Conservation (phyloP, 2,797 vertebrate species). For the Brotula barbata region DNA sequence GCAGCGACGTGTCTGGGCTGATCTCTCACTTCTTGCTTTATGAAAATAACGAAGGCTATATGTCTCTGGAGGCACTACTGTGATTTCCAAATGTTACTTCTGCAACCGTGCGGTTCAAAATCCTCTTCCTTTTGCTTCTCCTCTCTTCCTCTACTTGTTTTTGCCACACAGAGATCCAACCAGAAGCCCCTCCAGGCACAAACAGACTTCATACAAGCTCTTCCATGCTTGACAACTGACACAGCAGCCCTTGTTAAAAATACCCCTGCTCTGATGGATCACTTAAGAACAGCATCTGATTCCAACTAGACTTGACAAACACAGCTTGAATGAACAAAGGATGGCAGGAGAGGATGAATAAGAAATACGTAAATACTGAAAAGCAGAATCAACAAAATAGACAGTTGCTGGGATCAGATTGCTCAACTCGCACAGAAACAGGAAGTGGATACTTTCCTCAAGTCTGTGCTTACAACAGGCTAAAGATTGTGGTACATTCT, state of each 20-base stretch:
- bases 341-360: conserved; percentile 25
- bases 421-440: conserved; percentile 36
- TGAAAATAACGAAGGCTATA: conserved; percentile 67
- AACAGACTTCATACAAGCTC: conserved; percentile 72
- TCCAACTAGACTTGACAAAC: conserved; percentile 45
- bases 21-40: conserved; percentile 51
- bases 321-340: conserved; percentile 32
- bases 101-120: conserved; percentile 61
- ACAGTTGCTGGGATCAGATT: conserved; percentile 35
- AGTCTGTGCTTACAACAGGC: conserved; percentile 10
- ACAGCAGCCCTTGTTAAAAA: conserved; percentile 56
- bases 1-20: conserved; percentile 46
- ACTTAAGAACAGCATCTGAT: conserved; percentile 56
- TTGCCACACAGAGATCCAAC: conserved; percentile 61
- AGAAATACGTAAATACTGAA: conserved; percentile 37
- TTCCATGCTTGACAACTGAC: conserved; percentile 59
- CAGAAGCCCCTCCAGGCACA: conserved; percentile 64
- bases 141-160: conserved; percentile 56
- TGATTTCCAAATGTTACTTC: conserved; percentile 74
- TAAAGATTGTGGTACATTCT: background rate
- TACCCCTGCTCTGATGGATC: conserved; percentile 48
- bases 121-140: conserved; percentile 35
- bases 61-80: conserved; percentile 70
- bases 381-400: conserved; percentile 48
- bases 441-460: conserved; percentile 35